Base-by-base conservation (phyloP, 2,797 vertebrate genomes). In the Craterocephalus amniculus region DNA sequence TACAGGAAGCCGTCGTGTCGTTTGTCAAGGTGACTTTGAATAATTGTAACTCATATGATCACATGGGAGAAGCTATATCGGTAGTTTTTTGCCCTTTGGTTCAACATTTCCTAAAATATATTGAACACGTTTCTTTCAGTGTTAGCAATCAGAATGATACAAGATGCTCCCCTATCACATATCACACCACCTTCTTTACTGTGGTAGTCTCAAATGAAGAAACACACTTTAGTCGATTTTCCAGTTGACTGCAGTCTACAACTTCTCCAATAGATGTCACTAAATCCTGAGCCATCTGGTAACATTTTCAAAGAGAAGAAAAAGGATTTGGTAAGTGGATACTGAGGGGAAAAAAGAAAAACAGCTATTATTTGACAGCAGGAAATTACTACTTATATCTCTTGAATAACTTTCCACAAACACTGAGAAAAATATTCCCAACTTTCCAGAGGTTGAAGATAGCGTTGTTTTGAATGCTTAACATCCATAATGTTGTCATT, bases 401-500 rank as follows among this genome's bases (percentile, higher is more conserved):
- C 26, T 32, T 40, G 14, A 14, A n/a, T 36, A 12, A 49, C 11
- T 45, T 31, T 73, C 13, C 18, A 20, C 4, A 34, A 35, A 6
- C 16, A n/a, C 35, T 29, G 18, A 32, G 26, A 51, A 51, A 70
- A 58, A 40, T 48, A 32, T 58, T 70, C 34, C 36, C 0, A 29
- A 26, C 49, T 40, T 34, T 13, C 35, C 22, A 31, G 8, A 22
- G 43, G 26, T 9, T 29, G 11, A 9, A 31, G 35, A 56, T 6
- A 2, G 16, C 55, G 31, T 8, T 16, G 45, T 24, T 35, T 48
- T 43, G 24, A n/a, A 56, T 35, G 11, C 27, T 34, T 55, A 24
- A 34, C 58, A 36, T 38, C 31, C 38, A 43, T 43, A 51, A 40
- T 27, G 31, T 26, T 58, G 65, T 56, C 64, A 61, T 22, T 67